Evolutionary conservation across 2,797 vertebrate genomes (phyloP), one percentile per base, ranked within the genome.

Genomic region (Amazona ochrocephala): DNA sequence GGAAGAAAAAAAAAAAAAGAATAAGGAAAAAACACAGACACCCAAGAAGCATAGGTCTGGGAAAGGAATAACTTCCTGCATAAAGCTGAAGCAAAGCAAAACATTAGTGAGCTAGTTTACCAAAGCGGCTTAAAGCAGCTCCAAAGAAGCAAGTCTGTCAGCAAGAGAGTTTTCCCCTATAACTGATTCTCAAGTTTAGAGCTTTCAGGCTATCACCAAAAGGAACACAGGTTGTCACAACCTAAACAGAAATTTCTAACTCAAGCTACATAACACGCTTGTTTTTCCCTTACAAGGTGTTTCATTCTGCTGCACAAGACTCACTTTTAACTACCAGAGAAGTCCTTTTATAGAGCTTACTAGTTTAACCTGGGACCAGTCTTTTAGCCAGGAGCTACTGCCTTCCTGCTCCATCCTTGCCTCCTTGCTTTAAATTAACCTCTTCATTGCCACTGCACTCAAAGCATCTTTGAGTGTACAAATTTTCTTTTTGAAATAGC

Each of bases 161-260:
- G 74, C 3, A 4, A 82, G 41, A 75, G 19, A 53, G 29, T 37
- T 80, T 65, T 51, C 73, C 48, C 13, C 22, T 72, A 27, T 2
- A 5, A 23, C 41, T n/a, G 26, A 51, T 70, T 4, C 2, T 78
- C 19, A 54, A 32, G 66, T 64, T 87, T 44, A 81, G 70, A 90
- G 81, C 27, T 93, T 71, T 48, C 56, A 75, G 61, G 51, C 21
- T 71, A 50, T 32, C 84, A 67, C 29, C 15, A 24, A 79, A 74
- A 67, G 44, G 32, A 90, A 42, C 26, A 77, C 13, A 48, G 27
- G 34, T n/a, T 88, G 45, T 61, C 64, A 83, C 42, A 66, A 79
- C 24, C 91, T 39, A 93, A 90, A 91, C 64, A 80, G 39, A 81
- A 10, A 24, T 39, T 82, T 87, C 83, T 62, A 84, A 83, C 51